Evolutionary conservation across 2,888 invertebrate species (phyloP).

Genomic region (Gisinianus flammeolus): DNA sequence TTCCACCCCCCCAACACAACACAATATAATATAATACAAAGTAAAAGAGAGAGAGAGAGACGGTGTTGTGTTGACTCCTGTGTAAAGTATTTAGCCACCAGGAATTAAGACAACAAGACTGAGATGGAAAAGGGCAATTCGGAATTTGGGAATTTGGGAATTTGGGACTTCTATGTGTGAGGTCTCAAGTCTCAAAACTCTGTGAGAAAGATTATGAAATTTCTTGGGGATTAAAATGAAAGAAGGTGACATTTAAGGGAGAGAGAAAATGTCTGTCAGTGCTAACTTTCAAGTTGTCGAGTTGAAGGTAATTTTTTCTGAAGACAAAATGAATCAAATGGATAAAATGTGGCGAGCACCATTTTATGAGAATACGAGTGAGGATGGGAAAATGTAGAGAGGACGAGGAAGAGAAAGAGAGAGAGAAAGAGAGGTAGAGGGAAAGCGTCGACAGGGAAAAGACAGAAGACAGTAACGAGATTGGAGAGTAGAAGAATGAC

Average conservation of each 20-base stretch:
- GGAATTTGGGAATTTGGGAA: no score
- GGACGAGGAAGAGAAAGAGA: neutral
- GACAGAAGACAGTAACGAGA: slow-evolving; percentile 27
- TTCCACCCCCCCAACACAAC: no score
- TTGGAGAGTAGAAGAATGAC: slow-evolving; percentile 32
- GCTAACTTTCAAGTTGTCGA: neutral
- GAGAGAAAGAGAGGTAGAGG: neutral
- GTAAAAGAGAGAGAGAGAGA: no score
- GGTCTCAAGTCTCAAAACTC: no score
- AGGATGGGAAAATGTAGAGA: neutral
- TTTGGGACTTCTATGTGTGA: no score
- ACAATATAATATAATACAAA: no score
- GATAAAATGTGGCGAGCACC: slow-evolving; percentile 26
- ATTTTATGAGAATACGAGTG: neutral
- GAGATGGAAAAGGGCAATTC: no score
- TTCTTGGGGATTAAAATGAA: slow-evolving; percentile 33
- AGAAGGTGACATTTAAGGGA: slow-evolving; percentile 33
- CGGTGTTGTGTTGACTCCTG: no score
- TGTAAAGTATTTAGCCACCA: no score
- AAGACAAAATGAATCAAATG: slow-evolving; percentile 27
- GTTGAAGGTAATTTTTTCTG: slow-evolving; percentile 28
- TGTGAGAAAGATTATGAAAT: slow-evolving; percentile 18
- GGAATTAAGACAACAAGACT: no score
- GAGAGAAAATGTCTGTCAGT: neutral
- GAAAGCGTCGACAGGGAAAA: neutral